phyloP scores from a whole-genome alignment of 37 sponge, comb jelly and placozoan species.

The Spongilla lacustris region DNA sequence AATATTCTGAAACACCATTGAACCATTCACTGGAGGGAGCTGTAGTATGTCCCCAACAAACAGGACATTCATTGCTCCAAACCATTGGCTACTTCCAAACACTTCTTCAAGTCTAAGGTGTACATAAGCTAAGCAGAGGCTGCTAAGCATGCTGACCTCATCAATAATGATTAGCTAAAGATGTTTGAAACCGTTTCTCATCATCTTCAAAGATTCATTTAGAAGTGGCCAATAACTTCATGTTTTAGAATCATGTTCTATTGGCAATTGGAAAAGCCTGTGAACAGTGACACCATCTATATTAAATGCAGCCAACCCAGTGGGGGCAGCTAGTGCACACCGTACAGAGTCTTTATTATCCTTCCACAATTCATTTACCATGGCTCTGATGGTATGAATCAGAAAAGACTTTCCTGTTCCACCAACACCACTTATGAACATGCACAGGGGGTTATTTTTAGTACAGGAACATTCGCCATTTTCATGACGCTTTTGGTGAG shows the following conservation, averaged over 20 bases:
- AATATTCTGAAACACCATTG: conserved; percentile 35
- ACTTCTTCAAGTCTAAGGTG: conserved; percentile 58
- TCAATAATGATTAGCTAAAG: conserved; percentile 59
- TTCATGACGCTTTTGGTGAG: conserved; percentile 9
- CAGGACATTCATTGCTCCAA: conserved; percentile 35
- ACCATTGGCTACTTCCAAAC: conserved; percentile 36
- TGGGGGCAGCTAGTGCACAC: conserved; percentile 58
- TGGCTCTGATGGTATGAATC: conserved; percentile 37
- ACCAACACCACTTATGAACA: conserved; percentile 55
- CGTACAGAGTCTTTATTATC: not conserved
- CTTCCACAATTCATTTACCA: conserved; percentile 10
- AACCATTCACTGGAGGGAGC: conserved; percentile 57
- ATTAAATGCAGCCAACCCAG: conserved; percentile 54
- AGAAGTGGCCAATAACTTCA: conserved; percentile 32
- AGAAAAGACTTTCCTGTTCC: conserved; percentile 65
- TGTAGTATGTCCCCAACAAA: conserved; percentile 72
- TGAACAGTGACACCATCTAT: conserved; percentile 52
- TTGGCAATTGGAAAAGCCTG: conserved; percentile 35
- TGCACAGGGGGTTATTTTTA: conserved; percentile 10
- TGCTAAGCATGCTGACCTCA: conserved; percentile 60
- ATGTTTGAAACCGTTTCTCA: conserved; percentile 27
- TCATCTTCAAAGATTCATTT: conserved; percentile 7
- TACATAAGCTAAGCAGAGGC: conserved; percentile 33
- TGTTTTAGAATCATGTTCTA: conserved; percentile 55
- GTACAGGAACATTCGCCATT: not conserved